phyloP scores from a whole-genome alignment of 2,113 vertebrate species.

The Ochotona princeps region DNA sequence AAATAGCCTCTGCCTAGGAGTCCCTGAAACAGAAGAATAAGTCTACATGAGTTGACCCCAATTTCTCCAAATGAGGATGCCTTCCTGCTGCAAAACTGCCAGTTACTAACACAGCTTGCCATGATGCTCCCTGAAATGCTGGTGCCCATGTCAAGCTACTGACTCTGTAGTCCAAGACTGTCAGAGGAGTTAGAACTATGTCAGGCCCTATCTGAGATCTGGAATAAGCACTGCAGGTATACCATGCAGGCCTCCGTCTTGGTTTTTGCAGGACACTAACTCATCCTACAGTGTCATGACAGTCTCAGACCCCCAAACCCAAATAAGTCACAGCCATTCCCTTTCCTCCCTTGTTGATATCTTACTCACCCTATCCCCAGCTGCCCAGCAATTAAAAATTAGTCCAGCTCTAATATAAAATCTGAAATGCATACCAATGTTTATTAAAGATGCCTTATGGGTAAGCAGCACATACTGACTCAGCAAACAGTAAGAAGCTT shows the following conservation, averaged over 20 bases:
- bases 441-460: background rate
- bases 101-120: background rate
- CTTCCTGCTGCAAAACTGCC: background rate
- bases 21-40: background rate
- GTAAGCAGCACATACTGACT: background rate
- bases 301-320: background rate
- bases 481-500: background rate
- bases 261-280: background rate
- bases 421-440: background rate
- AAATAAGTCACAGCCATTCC: too few species aligned
- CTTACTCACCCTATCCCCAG: background rate
- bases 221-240: background rate
- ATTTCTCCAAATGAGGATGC: background rate
- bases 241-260: background rate
- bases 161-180: background rate
- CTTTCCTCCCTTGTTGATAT: background rate
- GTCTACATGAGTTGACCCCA: background rate
- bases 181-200: background rate
- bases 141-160: background rate
- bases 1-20: background rate
- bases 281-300: background rate
- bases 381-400: background rate
- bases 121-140: background rate
- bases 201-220: background rate
- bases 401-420: conserved; percentile 20